Percentiles rank a stretch among this genome's conserved stretches.
These are phyloP conservation scores for Notolabrus celidotus DNA, from an alignment of 2,797 vertebrate genomes.

Conservation along the genomic window DNA sequence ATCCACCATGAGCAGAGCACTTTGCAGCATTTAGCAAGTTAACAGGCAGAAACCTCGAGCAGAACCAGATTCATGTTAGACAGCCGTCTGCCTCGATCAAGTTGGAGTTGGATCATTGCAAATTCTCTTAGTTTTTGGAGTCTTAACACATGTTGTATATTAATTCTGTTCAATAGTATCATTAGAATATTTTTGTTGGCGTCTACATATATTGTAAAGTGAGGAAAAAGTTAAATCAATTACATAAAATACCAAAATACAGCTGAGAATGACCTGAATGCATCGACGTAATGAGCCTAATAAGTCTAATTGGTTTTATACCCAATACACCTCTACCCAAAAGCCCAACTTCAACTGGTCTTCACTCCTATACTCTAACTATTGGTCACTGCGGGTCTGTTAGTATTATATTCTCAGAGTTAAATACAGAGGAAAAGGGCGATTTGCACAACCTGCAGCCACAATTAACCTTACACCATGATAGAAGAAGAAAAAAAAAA, in stretches of 20 bases:
- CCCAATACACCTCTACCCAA: conserved; percentile 47
- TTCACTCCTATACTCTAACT: conserved; percentile 29
- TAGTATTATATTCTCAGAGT: conserved; percentile 31
- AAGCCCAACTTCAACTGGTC: conserved; percentile 41
- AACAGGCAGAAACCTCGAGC: too few relatives aligned
- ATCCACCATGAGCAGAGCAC: too few relatives aligned
- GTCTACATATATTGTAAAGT: neutral
- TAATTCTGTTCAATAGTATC: neutral
- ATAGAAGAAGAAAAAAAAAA: conserved; percentile 2
- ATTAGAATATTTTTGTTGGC: neutral
- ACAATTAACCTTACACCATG: conserved; percentile 71
- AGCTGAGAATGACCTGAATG: neutral
- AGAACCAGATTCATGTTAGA: too few relatives aligned
- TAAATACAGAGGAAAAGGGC: conserved; percentile 80
- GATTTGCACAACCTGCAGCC: conserved; percentile 89
- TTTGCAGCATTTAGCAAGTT: too few relatives aligned
- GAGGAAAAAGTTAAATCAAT: too few relatives aligned
- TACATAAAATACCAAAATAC: too few relatives aligned
- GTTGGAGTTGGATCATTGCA: too few relatives aligned
- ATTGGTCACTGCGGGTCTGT: conserved; percentile 28
- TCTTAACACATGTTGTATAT: neutral
- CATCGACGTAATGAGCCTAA: neutral
- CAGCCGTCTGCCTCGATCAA: too few relatives aligned
- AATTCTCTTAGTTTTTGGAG: neutral
- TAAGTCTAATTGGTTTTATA: neutral